A percentile compares a stretch with the other conserved stretches of the same genome.
Evolutionary conservation across 2,797 vertebrate species (phyloP).

Genomic region (Myripristis murdjan): DNA sequence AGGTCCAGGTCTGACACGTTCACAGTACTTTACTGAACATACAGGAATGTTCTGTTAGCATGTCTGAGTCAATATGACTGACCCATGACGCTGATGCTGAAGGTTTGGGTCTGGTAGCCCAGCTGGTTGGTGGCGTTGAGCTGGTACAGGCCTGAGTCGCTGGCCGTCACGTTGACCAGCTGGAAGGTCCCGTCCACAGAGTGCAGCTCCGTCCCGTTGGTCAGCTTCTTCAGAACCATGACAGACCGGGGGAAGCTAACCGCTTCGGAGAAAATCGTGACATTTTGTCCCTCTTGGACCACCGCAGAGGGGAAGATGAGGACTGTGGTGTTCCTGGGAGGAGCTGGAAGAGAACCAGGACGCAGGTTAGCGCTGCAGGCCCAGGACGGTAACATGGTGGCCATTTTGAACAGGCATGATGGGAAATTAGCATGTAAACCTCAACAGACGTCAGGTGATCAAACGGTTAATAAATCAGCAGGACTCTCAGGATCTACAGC

Average conservation of each 20-base stretch:
- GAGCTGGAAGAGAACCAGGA: conserved; percentile 73
- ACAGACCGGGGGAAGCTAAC: conserved; percentile 78
- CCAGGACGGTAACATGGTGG: too few relatives aligned
- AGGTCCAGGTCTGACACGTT: too few relatives aligned
- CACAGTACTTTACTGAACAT: too few relatives aligned
- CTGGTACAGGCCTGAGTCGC: conserved; percentile 77
- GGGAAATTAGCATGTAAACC: too few relatives aligned
- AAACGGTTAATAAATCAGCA: too few relatives aligned
- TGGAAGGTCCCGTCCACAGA: conserved; percentile 79
- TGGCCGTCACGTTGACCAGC: conserved; percentile 76
- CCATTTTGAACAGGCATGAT: too few relatives aligned
- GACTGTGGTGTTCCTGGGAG: conserved; percentile 80
- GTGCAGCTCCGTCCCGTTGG: conserved; percentile 67
- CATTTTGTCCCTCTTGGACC: conserved; percentile 83
- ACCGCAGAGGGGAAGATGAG: conserved; percentile 75
- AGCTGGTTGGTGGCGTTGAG: conserved; percentile 80
- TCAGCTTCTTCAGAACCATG: conserved; percentile 80
- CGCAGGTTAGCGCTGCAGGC: too few relatives aligned
- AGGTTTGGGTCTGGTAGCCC: conserved; percentile 76
- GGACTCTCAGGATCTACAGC: too few relatives aligned
- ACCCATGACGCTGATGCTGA: conserved; percentile 82
- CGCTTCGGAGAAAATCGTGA: conserved; percentile 78
- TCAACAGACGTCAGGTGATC: too few relatives aligned
- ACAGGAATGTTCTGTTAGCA: too few relatives aligned
- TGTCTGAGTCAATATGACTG: conserved; percentile 21